Evolutionary conservation across 2,113 vertebrate species (phyloP), one percentile per base, ranked within the genome.

Genomic region (Fukomys damarensis): DNA sequence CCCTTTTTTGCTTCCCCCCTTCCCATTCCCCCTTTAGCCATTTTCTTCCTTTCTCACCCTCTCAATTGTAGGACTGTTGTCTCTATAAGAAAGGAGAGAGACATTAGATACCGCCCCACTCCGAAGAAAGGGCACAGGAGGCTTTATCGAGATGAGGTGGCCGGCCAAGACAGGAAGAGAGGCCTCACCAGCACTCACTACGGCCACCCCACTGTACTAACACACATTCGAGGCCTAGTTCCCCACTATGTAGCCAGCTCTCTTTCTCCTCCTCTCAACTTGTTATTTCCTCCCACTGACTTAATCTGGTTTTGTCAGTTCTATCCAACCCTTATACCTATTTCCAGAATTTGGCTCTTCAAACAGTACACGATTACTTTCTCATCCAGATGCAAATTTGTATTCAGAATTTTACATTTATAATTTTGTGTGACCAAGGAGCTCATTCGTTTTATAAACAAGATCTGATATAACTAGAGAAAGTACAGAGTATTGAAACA

Each of bases 321-420:
- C 26, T 22, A 88, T 90, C 19, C 46, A 95, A 88, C 17, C 22
- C 9, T 94, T 91, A 46, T 20, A 66, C 1, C 11, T 20, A 61
- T 68, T 52, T 30, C 46, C 28, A 88, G 86, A 94, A 92, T 90
- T 95, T 96, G 93, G 58, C 84, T 94, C 59, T 94, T 89, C 30
- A 89, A 82, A 94, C 80, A 49, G 68, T 94, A 22, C 56, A 17
- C 61, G 86, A 63, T 96, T 95, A 77, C 81, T 59, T 91, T 91
- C 61, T 87, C 59, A 86, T 93, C 80, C 96, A 96, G 81, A 86
- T 93, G 65, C 87, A 94, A 96, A 93, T 81, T 77, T 16, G 30
- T 91, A 86, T 85, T 88, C 54, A 77, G 8, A 85, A 91, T 91
- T 94, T 91, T 80, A 70, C 81, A 16, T 65, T 95, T 90, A 70